These are phyloP conservation scores for Anguilla marmorata DNA, from an alignment of 2,797 vertebrate species.

Conservation along the genomic window DNA sequence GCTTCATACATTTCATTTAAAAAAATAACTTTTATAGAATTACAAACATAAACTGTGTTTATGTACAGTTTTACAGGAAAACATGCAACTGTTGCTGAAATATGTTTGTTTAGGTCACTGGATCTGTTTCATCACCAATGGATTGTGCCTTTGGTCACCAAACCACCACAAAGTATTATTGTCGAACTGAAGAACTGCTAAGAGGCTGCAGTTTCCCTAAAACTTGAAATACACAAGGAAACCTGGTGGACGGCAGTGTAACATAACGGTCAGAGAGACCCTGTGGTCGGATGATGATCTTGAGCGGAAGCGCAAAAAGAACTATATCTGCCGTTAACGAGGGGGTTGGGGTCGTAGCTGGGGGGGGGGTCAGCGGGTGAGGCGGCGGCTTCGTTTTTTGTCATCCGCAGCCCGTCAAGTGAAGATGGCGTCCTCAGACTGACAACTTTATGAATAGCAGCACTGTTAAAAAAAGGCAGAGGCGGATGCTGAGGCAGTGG, in stretches of 20 bases:
- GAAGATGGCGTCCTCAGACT: constrained; percentile 16
- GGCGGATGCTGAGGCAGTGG: constrained; percentile 11
- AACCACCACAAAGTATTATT: not conserved
- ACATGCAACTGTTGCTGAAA: not conserved
- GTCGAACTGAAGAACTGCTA: not conserved
- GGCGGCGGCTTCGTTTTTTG: not conserved
- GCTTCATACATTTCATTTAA: too few species aligned
- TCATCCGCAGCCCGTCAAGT: not conserved
- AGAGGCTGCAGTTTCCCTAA: not conserved
- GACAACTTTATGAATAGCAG: constrained; percentile 25
- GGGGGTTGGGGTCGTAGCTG: not conserved
- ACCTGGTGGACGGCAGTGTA: not conserved
- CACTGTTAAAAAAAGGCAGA: constrained; percentile 26
- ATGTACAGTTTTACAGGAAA: not conserved
- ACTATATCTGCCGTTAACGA: not conserved
- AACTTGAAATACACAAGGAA: not conserved
- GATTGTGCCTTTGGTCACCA: not conserved
- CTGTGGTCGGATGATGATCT: not conserved
- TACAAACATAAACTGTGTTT: not conserved
- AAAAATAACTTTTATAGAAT: not conserved
- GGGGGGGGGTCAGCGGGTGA: not conserved
- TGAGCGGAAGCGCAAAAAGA: not conserved
- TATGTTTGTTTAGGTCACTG: not conserved
- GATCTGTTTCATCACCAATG: not conserved
- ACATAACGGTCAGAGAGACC: too few species aligned